phyloP scores from a whole-genome alignment of 2,888 invertebrate species.

The Phrixothrix hirtus region DNA sequence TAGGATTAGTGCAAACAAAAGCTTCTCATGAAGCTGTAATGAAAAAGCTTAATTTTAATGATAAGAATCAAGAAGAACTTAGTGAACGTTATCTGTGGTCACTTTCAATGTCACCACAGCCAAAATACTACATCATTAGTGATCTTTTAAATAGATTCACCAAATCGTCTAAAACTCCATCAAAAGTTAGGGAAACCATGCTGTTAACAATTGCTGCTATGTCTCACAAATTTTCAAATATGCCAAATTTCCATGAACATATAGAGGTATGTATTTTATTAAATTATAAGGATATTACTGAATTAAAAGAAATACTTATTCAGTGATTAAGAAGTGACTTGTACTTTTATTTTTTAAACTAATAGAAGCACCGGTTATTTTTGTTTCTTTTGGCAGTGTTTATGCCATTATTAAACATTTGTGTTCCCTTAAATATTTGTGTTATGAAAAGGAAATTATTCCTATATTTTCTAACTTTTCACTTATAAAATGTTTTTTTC shows the following conservation, averaged over 20 bases:
- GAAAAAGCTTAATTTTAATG: slow-evolving; percentile 63
- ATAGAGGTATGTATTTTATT: slow-evolving; percentile 44
- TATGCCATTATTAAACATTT: too few species aligned
- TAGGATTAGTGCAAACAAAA: slow-evolving; percentile 71
- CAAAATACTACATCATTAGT: slow-evolving; percentile 61
- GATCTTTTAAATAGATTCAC: slow-evolving; percentile 57
- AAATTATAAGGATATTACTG: too few species aligned
- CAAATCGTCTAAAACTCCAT: slow-evolving; percentile 58
- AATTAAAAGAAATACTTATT: too few species aligned
- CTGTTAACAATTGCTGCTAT: slow-evolving; percentile 68
- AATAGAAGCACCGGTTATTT: too few species aligned
- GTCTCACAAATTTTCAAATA: slow-evolving; percentile 56
- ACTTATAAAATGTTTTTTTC: too few species aligned
- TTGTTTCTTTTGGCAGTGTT: too few species aligned
- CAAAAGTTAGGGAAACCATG: slow-evolving; percentile 68
- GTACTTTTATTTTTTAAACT: too few species aligned
- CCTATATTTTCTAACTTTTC: too few species aligned
- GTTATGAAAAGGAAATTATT: too few species aligned
- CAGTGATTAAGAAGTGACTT: too few species aligned
- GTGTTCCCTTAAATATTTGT: too few species aligned
- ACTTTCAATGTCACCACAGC: slow-evolving; percentile 69
- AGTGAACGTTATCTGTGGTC: slow-evolving; percentile 77
- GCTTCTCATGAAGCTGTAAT: slow-evolving; percentile 70
- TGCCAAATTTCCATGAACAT: slow-evolving; percentile 40
- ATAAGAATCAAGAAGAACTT: slow-evolving; percentile 55